Conservation (phyloP, 2,888 invertebrate species). For the Drosophila setosimentum region DNA sequence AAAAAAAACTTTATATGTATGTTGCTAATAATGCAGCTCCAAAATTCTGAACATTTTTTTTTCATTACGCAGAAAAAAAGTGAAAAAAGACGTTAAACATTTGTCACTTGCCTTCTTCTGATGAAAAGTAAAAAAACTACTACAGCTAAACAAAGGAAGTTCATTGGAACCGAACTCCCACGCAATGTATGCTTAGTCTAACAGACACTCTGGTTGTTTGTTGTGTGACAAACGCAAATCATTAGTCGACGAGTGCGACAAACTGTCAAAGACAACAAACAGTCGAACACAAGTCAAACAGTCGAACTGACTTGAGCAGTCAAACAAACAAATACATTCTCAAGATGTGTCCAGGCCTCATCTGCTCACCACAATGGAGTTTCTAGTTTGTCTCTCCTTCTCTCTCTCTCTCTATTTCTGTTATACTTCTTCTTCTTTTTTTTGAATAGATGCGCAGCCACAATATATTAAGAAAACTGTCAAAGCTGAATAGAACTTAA, state of each 20-base stretch:
- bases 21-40: background rate
- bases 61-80: constrained; percentile 41
- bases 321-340: constrained; percentile 59
- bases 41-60: constrained; percentile 27
- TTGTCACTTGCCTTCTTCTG: constrained; percentile 53
- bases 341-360: constrained; percentile 47
- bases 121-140: constrained; percentile 29
- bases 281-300: constrained; percentile 18
- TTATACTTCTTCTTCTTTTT: constrained; percentile 2
- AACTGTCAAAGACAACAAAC: constrained; percentile 38
- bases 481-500: constrained; percentile 80
- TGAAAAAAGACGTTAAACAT: constrained; percentile 50
- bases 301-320: constrained; percentile 6
- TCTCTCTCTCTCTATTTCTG: background rate
- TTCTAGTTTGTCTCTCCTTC: constrained; percentile 36
- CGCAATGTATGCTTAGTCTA: constrained; percentile 55
- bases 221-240: constrained; percentile 70
- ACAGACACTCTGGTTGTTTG: constrained; percentile 25
- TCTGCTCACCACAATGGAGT: constrained; percentile 55
- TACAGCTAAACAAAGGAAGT: constrained; percentile 27
- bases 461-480: constrained; percentile 78
- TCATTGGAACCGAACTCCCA: constrained; percentile 68
- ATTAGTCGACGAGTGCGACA: constrained; percentile 54
- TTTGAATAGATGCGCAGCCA: constrained; percentile 63
- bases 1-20: background rate